Percentiles rank a stretch among this genome's conserved stretches.
Conservation (phyloP, 2,888 invertebrate species). For the Azorinus chamasolen region DNA sequence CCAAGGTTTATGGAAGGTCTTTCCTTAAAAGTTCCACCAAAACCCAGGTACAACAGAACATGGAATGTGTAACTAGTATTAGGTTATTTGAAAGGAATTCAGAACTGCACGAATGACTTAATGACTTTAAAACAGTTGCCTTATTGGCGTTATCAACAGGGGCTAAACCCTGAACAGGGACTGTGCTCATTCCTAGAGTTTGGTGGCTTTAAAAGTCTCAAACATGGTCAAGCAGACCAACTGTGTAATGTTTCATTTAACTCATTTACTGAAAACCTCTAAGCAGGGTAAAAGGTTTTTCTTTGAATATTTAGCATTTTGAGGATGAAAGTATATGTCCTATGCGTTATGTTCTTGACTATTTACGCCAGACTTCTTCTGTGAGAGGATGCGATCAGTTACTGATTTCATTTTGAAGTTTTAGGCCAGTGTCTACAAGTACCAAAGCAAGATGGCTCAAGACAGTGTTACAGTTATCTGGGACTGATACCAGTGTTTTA, state of each 20-base stretch:
- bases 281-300: slow-evolving; percentile 12
- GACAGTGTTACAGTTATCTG: slow-evolving; percentile 20
- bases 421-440: slow-evolving; percentile 38
- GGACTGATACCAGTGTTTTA: slow-evolving; percentile 32
- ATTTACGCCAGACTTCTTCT: slow-evolving; percentile 15
- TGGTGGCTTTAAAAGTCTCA: slow-evolving; percentile 24
- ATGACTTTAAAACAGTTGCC: slow-evolving; percentile 36
- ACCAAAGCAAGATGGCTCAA: slow-evolving; percentile 53
- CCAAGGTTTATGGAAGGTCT: slow-evolving; percentile 44
- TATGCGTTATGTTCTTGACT: slow-evolving; percentile 37
- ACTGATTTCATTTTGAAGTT: slow-evolving; percentile 49
- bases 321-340: slow-evolving; percentile 36
- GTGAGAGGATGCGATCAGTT: slow-evolving; percentile 12
- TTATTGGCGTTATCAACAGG: slow-evolving; percentile 29
- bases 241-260: slow-evolving; percentile 9
- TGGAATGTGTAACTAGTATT: slow-evolving; percentile 43
- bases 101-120: slow-evolving; percentile 11
- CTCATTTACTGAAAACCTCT: slow-evolving; percentile 10
- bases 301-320: slow-evolving; percentile 32
- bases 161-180: no score
- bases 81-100: slow-evolving; percentile 18
- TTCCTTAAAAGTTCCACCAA: slow-evolving; percentile 21
- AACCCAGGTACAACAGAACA: slow-evolving; percentile 29
- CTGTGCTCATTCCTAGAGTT: slow-evolving; percentile 38
- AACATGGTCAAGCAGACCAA: slow-evolving; percentile 24